Evolutionary conservation across 2,888 invertebrate genomes (phyloP).

Genomic region (Tachina grossa): DNA sequence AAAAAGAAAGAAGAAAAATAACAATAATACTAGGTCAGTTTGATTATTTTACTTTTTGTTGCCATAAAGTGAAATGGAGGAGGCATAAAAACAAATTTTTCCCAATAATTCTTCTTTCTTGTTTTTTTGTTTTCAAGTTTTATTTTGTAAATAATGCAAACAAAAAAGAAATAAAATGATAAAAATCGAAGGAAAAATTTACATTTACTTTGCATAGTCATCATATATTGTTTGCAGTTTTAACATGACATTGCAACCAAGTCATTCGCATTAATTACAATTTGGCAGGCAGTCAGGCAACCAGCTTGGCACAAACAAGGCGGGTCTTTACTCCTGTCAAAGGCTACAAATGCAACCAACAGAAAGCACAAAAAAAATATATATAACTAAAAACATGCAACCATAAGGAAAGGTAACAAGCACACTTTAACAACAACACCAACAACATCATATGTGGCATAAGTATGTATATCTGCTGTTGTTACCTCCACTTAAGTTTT

Average conservation of each 20-base stretch:
- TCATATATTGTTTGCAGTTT: slow-evolving; percentile 69
- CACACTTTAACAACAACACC: slow-evolving; percentile 26
- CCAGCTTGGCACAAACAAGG: slow-evolving; percentile 67
- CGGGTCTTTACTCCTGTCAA: slow-evolving; percentile 71
- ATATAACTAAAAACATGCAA: slow-evolving; percentile 47
- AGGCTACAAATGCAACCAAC: slow-evolving; percentile 60
- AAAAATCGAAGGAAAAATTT: slow-evolving; percentile 56
- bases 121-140: neutral
- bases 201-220: slow-evolving; percentile 63
- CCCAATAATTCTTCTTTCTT: slow-evolving; percentile 35
- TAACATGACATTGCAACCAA: slow-evolving; percentile 71
- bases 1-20: neutral
- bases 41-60: neutral
- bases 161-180: slow-evolving; percentile 25
- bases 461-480: slow-evolving; percentile 22
- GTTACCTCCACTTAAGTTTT: slow-evolving; percentile 30
- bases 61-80: neutral
- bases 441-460: neutral
- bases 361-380: slow-evolving; percentile 4
- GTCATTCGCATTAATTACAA: slow-evolving; percentile 78
- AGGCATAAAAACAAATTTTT: slow-evolving; percentile 28
- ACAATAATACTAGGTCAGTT: slow-evolving; percentile 47
- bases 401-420: slow-evolving; percentile 13
- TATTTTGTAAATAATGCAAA: slow-evolving; percentile 45
- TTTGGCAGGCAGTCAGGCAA: slow-evolving; percentile 72